Conservation (phyloP, 1,140 invertebrate species). For the Coenobita brevimanus region DNA sequence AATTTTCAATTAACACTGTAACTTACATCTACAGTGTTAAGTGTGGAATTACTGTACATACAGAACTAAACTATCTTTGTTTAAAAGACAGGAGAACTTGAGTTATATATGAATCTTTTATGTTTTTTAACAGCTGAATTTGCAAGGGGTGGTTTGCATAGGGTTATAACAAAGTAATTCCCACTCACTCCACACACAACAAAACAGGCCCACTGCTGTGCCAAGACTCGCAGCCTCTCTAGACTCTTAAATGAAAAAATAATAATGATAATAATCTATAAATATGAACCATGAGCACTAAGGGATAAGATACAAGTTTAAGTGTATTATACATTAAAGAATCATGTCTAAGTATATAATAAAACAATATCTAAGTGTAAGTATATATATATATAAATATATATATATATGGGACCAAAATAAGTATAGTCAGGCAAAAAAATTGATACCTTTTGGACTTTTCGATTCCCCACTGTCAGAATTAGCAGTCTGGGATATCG, state of each 20-base stretch:
- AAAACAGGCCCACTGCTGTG: constrained; percentile 23
- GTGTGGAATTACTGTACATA: too few relatives aligned
- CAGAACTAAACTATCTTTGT: too few relatives aligned
- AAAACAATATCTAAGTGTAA: constrained; percentile 43
- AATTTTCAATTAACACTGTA: too few relatives aligned
- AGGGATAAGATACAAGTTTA: constrained; percentile 39
- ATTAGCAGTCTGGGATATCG: constrained; percentile 65
- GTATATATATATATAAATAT: constrained; percentile 32
- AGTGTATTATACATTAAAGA: constrained; percentile 64
- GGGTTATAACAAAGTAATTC: too few relatives aligned
- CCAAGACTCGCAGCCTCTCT: constrained; percentile 53
- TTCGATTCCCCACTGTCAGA: constrained; percentile 68
- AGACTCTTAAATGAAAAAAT: background rate
- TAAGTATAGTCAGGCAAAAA: constrained; percentile 59
- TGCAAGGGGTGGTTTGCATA: too few relatives aligned
- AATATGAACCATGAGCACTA: constrained; percentile 64
- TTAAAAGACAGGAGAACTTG: too few relatives aligned
- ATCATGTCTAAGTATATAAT: constrained; percentile 58
- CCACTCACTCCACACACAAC: too few relatives aligned
- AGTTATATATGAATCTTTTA: too few relatives aligned
- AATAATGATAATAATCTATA: constrained; percentile 25
- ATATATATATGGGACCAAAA: constrained; percentile 51
- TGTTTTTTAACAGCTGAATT: too few relatives aligned
- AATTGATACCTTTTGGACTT: constrained; percentile 65
- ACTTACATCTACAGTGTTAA: too few relatives aligned